phyloP scores from a whole-genome alignment of 2,797 vertebrate species.

The Loriculus beryllinus region DNA sequence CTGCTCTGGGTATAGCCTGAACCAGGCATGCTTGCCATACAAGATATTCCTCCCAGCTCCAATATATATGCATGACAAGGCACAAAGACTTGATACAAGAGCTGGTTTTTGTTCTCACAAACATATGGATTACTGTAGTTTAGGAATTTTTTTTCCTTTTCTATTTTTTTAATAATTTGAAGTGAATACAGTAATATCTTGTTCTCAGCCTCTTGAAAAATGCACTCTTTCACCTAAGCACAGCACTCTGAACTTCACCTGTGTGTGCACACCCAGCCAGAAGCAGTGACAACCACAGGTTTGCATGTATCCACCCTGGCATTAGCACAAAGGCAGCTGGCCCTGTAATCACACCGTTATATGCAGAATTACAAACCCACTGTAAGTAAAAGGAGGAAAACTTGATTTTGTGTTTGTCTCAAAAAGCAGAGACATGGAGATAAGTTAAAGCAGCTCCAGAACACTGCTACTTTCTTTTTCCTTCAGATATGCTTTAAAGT shows the following conservation, averaged over 20 bases:
- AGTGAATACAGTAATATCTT: not conserved
- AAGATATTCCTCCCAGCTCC: slow-evolving; percentile 15
- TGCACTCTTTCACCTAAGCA: not conserved
- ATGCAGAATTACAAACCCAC: not conserved
- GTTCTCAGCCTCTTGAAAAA: not conserved
- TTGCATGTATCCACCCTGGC: rapidly evolving
- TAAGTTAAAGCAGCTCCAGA: not conserved
- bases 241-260: not conserved
- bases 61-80: not conserved
- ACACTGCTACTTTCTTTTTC: not conserved
- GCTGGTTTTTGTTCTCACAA: not conserved
- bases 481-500: not conserved
- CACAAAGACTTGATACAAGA: not conserved
- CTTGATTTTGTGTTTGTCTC: not conserved
- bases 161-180: not conserved
- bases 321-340: not conserved
- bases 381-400: not conserved
- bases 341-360: rapidly evolving
- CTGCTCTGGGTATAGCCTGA: slow-evolving; percentile 2
- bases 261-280: not conserved
- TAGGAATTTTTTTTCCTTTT: not conserved
- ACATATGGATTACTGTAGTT: not conserved
- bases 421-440: not conserved
- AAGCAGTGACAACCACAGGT: not conserved
- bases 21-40: not conserved